Percentiles rank a stretch among this genome's conserved stretches.
Conservation (phyloP, 1,140 invertebrate genomes). For the Gonioctena quinquepunctata region DNA sequence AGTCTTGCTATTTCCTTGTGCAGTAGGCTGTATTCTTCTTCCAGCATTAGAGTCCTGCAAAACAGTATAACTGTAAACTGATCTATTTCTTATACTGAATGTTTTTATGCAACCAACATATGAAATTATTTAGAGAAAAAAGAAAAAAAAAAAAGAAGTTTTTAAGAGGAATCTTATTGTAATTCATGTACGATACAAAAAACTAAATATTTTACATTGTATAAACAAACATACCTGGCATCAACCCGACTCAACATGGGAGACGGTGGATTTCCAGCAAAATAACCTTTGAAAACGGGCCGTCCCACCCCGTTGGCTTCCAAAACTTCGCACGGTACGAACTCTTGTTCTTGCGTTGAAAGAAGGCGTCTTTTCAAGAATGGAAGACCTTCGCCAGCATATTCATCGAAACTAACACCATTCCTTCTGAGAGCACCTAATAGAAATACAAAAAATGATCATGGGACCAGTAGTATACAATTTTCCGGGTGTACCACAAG, state of each 20-base stretch:
- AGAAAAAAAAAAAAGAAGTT: no score
- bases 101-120: background rate
- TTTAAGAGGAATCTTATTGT: no score
- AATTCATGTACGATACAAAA: no score
- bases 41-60: constrained; percentile 63
- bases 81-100: background rate
- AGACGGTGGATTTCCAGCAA: constrained; percentile 50
- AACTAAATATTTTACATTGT: no score
- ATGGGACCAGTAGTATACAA: no score
- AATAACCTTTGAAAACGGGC: constrained; percentile 49
- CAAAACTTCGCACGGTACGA: constrained; percentile 25
- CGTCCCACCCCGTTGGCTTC: constrained; percentile 23
- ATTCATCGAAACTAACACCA: constrained; percentile 36
- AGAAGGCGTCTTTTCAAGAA: constrained; percentile 43
- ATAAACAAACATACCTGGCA: constrained; percentile 37
- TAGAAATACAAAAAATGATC: background rate
- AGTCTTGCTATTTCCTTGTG: constrained; percentile 75
- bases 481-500: background rate
- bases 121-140: background rate
- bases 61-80: no score
- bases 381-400: constrained; percentile 41
- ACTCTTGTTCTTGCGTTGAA: constrained; percentile 24
- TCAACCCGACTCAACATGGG: constrained; percentile 46
- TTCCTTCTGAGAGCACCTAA: constrained; percentile 26
- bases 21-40: constrained; percentile 75